Percentiles rank a stretch among this genome's conserved stretches.
Evolutionary conservation across 2,113 vertebrate species (phyloP).

Genomic region (Pimephales promelas): DNA sequence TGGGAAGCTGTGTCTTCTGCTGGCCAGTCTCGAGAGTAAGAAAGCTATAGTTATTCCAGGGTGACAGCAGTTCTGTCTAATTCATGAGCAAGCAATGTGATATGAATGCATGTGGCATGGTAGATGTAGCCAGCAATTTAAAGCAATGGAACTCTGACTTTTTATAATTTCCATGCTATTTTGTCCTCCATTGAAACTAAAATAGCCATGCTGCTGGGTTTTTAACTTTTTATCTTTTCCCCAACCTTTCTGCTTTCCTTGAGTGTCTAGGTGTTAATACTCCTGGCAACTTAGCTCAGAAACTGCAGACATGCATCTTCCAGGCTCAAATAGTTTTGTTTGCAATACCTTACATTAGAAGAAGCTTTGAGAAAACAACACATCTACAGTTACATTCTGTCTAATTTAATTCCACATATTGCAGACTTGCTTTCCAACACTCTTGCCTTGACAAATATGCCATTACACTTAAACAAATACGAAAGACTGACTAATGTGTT

Average conservation of each 20-base stretch:
- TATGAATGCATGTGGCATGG: constrained; percentile 30
- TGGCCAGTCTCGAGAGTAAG: constrained; percentile 33
- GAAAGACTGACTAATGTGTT: constrained; percentile 9
- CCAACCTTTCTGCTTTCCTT: not conserved
- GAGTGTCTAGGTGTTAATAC: not conserved
- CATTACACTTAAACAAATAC: not conserved
- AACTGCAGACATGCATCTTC: not conserved
- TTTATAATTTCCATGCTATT: not conserved
- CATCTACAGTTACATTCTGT: not conserved
- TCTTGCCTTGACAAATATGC: not conserved
- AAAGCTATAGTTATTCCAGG: constrained; percentile 26
- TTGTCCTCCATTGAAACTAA: constrained; percentile 3
- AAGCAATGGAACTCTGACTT: not conserved
- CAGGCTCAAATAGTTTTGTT: not conserved
- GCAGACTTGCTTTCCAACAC: not conserved
- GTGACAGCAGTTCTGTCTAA: constrained; percentile 36
- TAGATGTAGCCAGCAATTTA: constrained; percentile 27
- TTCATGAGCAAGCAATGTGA: constrained; percentile 42
- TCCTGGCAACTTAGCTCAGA: not conserved
- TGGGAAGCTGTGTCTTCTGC: not conserved
- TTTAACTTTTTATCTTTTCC: not conserved
- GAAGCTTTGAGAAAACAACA: not conserved
- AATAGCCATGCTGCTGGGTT: not conserved
- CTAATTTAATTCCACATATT: not conserved
- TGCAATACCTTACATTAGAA: no score